These are phyloP conservation scores for Nymphalis urticae DNA, from an alignment of 2,888 invertebrate genomes.

Conservation along the genomic window DNA sequence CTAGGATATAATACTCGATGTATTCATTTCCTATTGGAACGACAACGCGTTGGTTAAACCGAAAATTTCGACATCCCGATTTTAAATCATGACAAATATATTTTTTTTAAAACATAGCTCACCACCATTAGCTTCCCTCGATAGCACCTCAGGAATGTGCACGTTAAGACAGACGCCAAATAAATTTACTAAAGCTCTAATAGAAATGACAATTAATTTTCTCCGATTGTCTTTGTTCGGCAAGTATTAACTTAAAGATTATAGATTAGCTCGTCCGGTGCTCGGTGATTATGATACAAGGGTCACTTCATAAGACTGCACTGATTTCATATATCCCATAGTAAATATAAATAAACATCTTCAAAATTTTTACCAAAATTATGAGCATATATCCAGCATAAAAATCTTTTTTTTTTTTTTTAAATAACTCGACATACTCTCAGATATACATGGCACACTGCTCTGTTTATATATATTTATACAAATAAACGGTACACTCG, in stretches of 20 bases:
- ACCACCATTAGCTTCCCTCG: slow-evolving; percentile 3
- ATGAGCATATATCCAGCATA: slow-evolving; percentile 80
- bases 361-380: slow-evolving; percentile 79
- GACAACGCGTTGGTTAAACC: not conserved
- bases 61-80: not conserved
- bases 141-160: slow-evolving; percentile 86
- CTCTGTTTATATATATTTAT: slow-evolving; percentile 69
- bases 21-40: slow-evolving; percentile 8
- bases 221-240: slow-evolving; percentile 24
- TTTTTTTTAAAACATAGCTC: slow-evolving; percentile 21
- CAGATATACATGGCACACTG: slow-evolving; percentile 77
- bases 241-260: slow-evolving; percentile 18
- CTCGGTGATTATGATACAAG: slow-evolving; percentile 12
- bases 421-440: slow-evolving; percentile 71
- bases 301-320: slow-evolving; percentile 45
- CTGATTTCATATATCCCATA: slow-evolving; percentile 65
- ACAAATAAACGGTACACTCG: slow-evolving; percentile 60
- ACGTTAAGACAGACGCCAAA: slow-evolving; percentile 61
- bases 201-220: slow-evolving; percentile 19
- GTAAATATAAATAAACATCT: slow-evolving; percentile 78
- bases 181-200: slow-evolving; percentile 33
- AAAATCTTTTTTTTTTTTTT: slow-evolving; percentile 61
- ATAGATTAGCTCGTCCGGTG: slow-evolving; percentile 7
- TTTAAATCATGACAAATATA: slow-evolving; percentile 11
- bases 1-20: slow-evolving; percentile 19